phyloP scores from a whole-genome alignment of 2,113 vertebrate genomes.

The Grus americana region DNA sequence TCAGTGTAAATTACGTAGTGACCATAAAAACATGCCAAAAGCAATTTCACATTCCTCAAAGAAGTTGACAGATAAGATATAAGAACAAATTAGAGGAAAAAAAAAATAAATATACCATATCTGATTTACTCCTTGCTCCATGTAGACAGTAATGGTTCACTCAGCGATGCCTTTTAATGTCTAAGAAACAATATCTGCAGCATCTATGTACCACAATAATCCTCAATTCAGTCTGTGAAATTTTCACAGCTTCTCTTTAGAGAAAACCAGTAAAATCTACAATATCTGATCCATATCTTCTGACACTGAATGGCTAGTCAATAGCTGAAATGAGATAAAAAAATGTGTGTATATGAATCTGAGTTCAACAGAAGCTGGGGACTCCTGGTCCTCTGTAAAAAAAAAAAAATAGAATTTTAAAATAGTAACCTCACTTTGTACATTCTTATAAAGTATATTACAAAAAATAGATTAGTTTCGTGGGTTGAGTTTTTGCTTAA shows the following conservation, averaged over 20 bases:
- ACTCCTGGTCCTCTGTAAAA: neutral
- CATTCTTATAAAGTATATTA: neutral
- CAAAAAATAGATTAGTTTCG: neutral
- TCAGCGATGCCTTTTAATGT: neutral
- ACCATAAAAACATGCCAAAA: constrained; percentile 10
- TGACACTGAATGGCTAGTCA: neutral
- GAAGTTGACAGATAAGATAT: neutral
- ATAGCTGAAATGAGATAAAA: neutral
- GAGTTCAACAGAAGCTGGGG: neutral
- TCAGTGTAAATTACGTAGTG: neutral
- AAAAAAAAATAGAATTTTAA: neutral
- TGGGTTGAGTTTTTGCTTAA: neutral
- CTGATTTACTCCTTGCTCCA: neutral
- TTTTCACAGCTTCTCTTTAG: neutral
- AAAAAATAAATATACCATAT: neutral
- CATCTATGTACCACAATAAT: neutral
- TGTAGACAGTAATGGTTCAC: neutral
- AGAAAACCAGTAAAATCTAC: neutral
- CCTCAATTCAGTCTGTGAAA: neutral
- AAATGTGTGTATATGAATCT: neutral
- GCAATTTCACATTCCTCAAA: neutral
- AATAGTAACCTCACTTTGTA: neutral
- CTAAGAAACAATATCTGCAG: neutral
- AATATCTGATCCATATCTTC: neutral
- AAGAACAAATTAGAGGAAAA: neutral